Evolutionary conservation across 2,888 invertebrate species (phyloP), one percentile per base, ranked within the genome.

Genomic region (Seira ritae): DNA sequence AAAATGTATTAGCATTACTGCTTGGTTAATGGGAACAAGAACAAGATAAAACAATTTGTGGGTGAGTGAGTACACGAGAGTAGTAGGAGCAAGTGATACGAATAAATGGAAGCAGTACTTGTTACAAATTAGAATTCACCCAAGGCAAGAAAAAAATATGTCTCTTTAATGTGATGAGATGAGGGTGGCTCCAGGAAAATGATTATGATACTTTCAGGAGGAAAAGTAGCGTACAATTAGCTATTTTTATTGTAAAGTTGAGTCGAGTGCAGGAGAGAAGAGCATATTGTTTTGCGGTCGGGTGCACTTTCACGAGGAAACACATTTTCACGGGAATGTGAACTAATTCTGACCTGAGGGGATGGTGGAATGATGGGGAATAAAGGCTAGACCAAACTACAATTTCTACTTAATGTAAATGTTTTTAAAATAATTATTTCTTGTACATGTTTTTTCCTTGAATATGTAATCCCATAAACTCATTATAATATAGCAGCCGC

Each of bases 1-100:
- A 69, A 74, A 80, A 74, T 80, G 80, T 60, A 80, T 69, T 19
- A 69, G 74, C 73, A 80, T 80, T 74, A 68, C 75, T 75, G 81
- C 66, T 74, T 75, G 75, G 73, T n/a, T n/a, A n/a, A n/a, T n/a
- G n/a, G 15, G 76, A 46, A 68, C 42, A 50, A 67, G 37, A 24
- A 68, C 22, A 17, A 55, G 31, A 73, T 8, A 15, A 37, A 17
- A 50, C 19, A 76, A 42, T 69, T n/a, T n/a, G n/a, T n/a, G n/a
- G n/a, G n/a, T n/a, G n/a, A n/a, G n/a, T n/a, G n/a, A n/a, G n/a
- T n/a, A n/a, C n/a, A n/a, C n/a, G n/a, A n/a, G n/a, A n/a, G n/a
- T n/a, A n/a, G n/a, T n/a, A n/a, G n/a, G n/a, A n/a, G n/a, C n/a
- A n/a, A n/a, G n/a, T n/a, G n/a, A n/a, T n/a, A n/a, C n/a, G n/a